Conservation (phyloP, 2,888 invertebrate species). For the Gerris lacustris region DNA sequence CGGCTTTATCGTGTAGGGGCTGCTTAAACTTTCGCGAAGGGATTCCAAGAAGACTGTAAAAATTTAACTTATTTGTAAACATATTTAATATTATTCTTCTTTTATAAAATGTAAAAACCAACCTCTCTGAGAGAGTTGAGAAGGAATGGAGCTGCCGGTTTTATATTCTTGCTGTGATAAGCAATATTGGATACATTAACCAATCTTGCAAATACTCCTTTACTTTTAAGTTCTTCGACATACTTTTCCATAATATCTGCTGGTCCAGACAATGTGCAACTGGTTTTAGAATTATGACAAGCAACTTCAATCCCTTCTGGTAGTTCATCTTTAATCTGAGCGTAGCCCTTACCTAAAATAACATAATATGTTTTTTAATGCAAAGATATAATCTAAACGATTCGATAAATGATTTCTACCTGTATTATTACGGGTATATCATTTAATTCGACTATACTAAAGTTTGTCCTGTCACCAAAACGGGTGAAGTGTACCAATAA, state of each 20-base stretch:
- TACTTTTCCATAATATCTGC: slow-evolving; percentile 48
- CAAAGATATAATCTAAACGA: no score
- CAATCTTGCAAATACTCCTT: slow-evolving; percentile 30
- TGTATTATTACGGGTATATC: neutral
- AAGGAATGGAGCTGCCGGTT: slow-evolving; percentile 39
- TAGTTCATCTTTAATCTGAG: slow-evolving; percentile 31
- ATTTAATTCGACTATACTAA: no score
- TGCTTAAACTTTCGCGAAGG: no score
- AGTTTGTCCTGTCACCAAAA: no score
- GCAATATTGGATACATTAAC: slow-evolving; percentile 32
- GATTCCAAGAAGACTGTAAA: no score
- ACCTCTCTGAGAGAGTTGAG: slow-evolving; percentile 37
- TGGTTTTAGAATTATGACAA: slow-evolving; percentile 66
- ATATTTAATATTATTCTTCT: no score
- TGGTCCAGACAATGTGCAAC: slow-evolving; percentile 68
- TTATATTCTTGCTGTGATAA: slow-evolving; percentile 34
- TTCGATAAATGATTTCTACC: neutral
- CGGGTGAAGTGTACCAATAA: no score
- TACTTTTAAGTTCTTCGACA: slow-evolving; percentile 42
- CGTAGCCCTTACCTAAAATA: slow-evolving; percentile 30
- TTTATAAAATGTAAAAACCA: no score
- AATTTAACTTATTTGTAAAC: neutral
- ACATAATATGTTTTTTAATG: neutral
- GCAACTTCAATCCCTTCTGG: slow-evolving; percentile 59
- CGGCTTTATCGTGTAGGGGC: no score